These are phyloP conservation scores for Prionailurus bengalensis DNA, from an alignment of 2,113 vertebrate genomes.

Conservation along the genomic window DNA sequence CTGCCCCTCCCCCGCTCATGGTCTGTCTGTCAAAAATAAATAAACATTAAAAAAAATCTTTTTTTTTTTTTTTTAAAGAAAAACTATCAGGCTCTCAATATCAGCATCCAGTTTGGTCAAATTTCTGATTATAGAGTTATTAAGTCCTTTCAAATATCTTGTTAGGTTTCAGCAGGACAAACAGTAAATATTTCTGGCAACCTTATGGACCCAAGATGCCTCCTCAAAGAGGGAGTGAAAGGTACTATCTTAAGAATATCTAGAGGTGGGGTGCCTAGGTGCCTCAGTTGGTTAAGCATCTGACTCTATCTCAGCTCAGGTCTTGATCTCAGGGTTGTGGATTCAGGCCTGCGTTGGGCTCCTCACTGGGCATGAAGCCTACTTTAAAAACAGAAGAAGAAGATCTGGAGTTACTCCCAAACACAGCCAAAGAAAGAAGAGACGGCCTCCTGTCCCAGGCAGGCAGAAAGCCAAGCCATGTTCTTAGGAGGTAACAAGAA, in stretches of 20 bases:
- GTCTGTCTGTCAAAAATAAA: no score
- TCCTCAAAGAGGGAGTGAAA: not conserved
- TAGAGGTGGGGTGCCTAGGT: no score
- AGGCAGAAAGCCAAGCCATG: not conserved
- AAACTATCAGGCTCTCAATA: not conserved
- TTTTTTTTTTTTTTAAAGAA: no score
- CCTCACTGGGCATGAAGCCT: no score
- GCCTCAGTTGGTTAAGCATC: no score
- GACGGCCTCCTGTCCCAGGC: not conserved
- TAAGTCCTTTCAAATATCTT: not conserved
- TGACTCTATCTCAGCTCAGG: no score
- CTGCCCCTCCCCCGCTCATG: not conserved
- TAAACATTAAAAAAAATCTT: no score
- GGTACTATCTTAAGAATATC: not conserved
- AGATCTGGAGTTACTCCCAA: not conserved
- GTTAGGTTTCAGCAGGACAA: not conserved
- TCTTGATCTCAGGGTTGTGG: no score
- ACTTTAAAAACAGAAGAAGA: not conserved
- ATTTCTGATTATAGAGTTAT: not conserved
- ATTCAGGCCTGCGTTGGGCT: no score
- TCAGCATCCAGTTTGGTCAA: not conserved
- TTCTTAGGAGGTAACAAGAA: not conserved
- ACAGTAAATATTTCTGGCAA: not conserved
- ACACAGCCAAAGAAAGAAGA: not conserved
- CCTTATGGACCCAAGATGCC: not conserved